Conservation (phyloP, 2,113 vertebrate genomes). For the Cyprinus carpio region DNA sequence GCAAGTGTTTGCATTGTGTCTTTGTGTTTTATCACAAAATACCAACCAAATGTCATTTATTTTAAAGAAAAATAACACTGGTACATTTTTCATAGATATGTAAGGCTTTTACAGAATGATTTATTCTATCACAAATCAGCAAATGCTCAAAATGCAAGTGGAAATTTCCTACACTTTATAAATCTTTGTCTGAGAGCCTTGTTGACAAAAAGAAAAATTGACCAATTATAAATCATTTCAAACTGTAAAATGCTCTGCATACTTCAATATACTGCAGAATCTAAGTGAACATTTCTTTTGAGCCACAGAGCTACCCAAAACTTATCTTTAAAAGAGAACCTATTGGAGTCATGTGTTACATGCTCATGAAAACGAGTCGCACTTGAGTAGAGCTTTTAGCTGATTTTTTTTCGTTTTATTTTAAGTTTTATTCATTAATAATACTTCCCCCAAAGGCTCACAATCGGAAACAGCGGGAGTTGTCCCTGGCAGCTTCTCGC, state of each 20-base stretch:
- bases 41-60: background rate
- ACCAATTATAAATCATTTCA: background rate
- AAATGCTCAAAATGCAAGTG: background rate
- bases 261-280: too few relatives aligned
- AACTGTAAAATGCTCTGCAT: background rate
- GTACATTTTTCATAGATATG: background rate
- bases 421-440: too few relatives aligned
- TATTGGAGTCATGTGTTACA: too few relatives aligned
- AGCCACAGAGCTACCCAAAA: too few relatives aligned
- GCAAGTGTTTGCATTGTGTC: background rate
- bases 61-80: background rate
- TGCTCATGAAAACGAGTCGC: too few relatives aligned
- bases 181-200: background rate
- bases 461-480: too few relatives aligned
- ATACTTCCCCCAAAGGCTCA: too few relatives aligned
- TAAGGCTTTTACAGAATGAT: background rate
- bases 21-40: background rate
- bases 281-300: background rate
- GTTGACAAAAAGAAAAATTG: background rate
- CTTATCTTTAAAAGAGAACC: too few relatives aligned
- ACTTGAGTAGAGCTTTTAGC: too few relatives aligned
- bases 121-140: background rate
- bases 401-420: too few relatives aligned
- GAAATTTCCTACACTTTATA: background rate
- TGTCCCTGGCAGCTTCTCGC: too few relatives aligned